A percentile compares a stretch with the other conserved stretches of the same genome.
Evolutionary conservation across 2,888 invertebrate species (phyloP).

Genomic region (Hypolimnas misippus): DNA sequence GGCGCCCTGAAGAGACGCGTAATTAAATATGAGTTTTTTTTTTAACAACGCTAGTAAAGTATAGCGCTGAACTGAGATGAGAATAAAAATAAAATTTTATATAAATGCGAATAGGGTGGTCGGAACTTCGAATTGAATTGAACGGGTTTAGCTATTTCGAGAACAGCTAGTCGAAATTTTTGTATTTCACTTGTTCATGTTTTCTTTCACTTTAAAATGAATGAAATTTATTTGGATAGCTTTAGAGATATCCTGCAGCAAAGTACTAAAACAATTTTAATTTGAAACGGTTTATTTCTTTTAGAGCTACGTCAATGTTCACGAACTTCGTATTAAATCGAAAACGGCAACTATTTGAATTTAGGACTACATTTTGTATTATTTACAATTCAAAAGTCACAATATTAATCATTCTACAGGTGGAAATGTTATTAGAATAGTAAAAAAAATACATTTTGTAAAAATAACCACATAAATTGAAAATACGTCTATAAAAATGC

Average conservation of each 20-base stretch:
- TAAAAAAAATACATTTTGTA: neutral
- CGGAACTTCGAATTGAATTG: conserved; percentile 36
- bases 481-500: conserved; percentile 30
- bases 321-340: neutral
- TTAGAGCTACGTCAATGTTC: neutral
- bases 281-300: neutral
- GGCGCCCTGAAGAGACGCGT: conserved; percentile 50
- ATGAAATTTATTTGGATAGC: conserved; percentile 20
- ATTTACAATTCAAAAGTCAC: neutral
- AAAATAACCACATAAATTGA: conserved; percentile 1
- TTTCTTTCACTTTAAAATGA: conserved; percentile 39
- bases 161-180: conserved; percentile 43
- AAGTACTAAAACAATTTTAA: neutral
- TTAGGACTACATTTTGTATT: neutral
- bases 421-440: neutral
- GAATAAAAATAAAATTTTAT: conserved; percentile 38
- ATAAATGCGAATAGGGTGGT: conserved; percentile 26
- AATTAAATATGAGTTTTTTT: conserved; percentile 44
- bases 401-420: neutral
- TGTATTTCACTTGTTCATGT: conserved; percentile 53
- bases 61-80: conserved; percentile 38
- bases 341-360: neutral
- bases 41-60: conserved; percentile 38
- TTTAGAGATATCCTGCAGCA: neutral
- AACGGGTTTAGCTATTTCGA: conserved; percentile 32